Percentiles rank a stretch among this genome's conserved stretches.
These are phyloP conservation scores for Periophthalmus modestus DNA, from an alignment of 2,113 vertebrate species.

Conservation along the genomic window DNA sequence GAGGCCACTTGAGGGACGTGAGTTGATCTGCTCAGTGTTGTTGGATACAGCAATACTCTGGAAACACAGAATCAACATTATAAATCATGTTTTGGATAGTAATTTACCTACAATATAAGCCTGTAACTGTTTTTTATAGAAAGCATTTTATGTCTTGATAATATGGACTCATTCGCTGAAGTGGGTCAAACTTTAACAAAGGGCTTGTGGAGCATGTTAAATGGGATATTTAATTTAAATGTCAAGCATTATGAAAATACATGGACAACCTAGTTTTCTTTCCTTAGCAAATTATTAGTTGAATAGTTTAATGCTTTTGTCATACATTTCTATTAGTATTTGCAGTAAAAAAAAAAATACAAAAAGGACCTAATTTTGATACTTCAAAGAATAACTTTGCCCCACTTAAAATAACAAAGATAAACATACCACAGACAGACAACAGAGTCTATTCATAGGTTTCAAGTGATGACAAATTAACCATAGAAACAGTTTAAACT, in stretches of 20 bases:
- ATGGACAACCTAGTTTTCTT: not conserved
- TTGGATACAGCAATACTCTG: constrained; percentile 85
- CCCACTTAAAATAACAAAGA: not conserved
- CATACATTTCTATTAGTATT: not conserved
- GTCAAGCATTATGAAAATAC: not conserved
- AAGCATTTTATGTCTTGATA: not conserved
- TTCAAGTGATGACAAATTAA: not conserved
- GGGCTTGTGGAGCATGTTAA: not conserved
- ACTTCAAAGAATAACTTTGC: not conserved
- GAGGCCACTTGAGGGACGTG: constrained; percentile 79
- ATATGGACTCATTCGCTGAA: not conserved
- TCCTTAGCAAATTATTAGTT: not conserved
- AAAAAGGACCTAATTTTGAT: not conserved
- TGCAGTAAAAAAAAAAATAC: too few relatives aligned
- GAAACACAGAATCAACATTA: constrained; percentile 10
- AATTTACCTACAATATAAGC: too few relatives aligned
- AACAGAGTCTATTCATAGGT: not conserved
- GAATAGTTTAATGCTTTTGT: not conserved
- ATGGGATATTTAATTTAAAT: not conserved
- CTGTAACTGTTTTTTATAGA: not conserved
- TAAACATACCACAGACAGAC: not conserved
- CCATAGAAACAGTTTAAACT: not conserved
- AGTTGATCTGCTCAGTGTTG: constrained; percentile 62
- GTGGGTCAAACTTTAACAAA: not conserved
- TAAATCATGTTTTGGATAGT: not conserved